Percentiles rank a stretch among this genome's conserved stretches.
These are phyloP conservation scores for Sinopyrophorus schimmeli DNA, from an alignment of 2,888 invertebrate genomes.

Conservation along the genomic window DNA sequence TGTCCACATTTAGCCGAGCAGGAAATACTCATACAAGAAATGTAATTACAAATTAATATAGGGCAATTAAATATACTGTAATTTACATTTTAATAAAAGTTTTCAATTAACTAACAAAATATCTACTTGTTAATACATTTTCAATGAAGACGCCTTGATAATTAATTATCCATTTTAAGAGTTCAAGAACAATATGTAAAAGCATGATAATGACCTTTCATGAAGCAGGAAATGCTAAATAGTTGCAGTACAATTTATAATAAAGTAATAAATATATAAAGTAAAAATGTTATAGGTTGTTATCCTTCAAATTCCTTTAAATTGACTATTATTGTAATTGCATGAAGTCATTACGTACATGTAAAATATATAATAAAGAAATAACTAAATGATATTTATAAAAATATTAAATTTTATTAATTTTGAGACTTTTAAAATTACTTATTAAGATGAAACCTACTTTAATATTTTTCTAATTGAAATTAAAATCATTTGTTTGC, in stretches of 20 bases:
- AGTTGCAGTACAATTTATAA: conserved; percentile 18
- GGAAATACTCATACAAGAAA: conserved; percentile 27
- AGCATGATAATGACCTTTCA: conserved; percentile 20
- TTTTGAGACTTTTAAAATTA: no score
- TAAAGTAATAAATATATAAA: no score
- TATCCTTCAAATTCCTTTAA: conserved; percentile 19
- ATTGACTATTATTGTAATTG: no score
- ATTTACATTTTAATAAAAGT: not conserved
- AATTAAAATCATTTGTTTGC: conserved; percentile 4
- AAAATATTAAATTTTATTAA: no score
- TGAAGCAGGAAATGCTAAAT: conserved; percentile 15
- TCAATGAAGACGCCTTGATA: conserved; percentile 1
- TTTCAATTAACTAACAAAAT: not conserved
- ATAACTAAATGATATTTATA: not conserved
- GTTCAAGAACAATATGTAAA: conserved; percentile 16
- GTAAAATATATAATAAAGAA: not conserved
- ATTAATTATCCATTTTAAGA: conserved; percentile 1
- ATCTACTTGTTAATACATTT: not conserved
- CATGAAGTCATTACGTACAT: no score
- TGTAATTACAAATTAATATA: conserved; percentile 21
- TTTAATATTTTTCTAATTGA: not conserved
- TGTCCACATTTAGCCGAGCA: conserved; percentile 25
- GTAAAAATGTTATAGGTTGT: conserved; percentile 15
- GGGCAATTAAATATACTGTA: conserved; percentile 6
- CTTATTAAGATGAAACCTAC: no score